Evolutionary conservation across 2,888 invertebrate species (phyloP), one percentile per base, ranked within the genome.

Genomic region (Spialia ferax): DNA sequence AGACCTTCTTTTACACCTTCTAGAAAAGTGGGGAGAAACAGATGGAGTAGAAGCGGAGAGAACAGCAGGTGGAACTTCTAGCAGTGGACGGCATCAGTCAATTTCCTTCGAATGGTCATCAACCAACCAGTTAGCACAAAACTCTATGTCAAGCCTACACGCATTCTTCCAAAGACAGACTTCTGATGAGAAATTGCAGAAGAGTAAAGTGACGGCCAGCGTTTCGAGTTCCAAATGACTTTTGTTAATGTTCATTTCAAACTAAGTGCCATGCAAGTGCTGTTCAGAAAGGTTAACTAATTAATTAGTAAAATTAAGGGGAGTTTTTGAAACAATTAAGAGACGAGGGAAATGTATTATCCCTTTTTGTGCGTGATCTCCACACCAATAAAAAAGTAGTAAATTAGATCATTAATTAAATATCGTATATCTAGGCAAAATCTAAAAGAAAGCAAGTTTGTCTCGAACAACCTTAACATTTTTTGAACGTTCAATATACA

Each of bases 141-240:
- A 95, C 76, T 96, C 97, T 8, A 97, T 97, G 94, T 97, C 96
- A 75, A 97, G 97, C 66, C 94, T 97, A 54, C 97, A 97, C 75
- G 96, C 96, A 66, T 97, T 97, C 90, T 97, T 97, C 85, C 96
- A 96, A 87, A 88, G 95, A 71, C 95, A 95, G 82, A 94, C 95
- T 38, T 91, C 94, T 20, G 91, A 92, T 54, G 93, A 93, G 70
- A 93, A 93, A 71, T 79, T 83, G 48, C 89, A 90, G 73, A 85
- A 89, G 73, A 92, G 91, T 78, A 91, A 89, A 84, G 72, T 81
- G 71, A 82, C 85, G 50, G 85, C 79, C 65, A 82, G 79, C 66
- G 75, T 83, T 35, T 76, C 82, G 60, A 79, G 73, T 72, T 72
- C 80, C 10, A 85, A 88, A 81, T 87, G 83, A 87, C 79, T 78